Base-by-base conservation (phyloP, 2,888 invertebrate species). In the Dioctria linearis region DNA sequence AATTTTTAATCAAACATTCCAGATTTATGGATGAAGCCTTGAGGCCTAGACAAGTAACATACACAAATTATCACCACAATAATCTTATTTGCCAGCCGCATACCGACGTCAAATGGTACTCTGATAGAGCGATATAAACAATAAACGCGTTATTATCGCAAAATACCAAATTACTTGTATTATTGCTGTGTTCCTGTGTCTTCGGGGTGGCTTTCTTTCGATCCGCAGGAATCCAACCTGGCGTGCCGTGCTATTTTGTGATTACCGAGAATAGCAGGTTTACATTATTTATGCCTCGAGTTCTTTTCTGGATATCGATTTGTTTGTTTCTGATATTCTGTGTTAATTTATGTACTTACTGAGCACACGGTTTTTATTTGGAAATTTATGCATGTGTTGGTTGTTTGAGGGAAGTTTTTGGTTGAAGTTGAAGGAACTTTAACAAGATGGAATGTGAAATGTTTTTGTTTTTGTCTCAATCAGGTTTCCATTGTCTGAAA, bases 181-280 rank as follows among this genome's bases (percentile, higher is more conserved):
- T 71, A 71, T 71, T 71, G 39, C 54, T 9, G 9, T 46, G 54
- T 51, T 51, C 37, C 46, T 39, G 49, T 51, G 49, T 25, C 51
- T 51, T 39, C 51, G 11, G 71, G 49, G 39, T 43, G 67, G 46
- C 46, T 46, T 67, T 46, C 3, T n/a, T 25, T 25, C 25, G 25
- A 37, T 46, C 37, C 37, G 46, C 5, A 46, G 46, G 46, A 9
- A 43, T 43, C 39, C 51, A 71, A 51, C 40, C 9, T 37, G 43
- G 69, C 69, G 51, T 71, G 69, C 39, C 71, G 71, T 71, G 71
- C 71, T 71, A 54, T 71, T 71, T 51, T 71, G 71, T 71, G 71
- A 71, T 71, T 71, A 71, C 71, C 9, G 54, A 11, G n/a, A 51
- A 71, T 71, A 13, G 71, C 71, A 51, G 51, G 71, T 39, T 71